phyloP scores from a whole-genome alignment of 2,113 vertebrate species.

The Syngnathus scovelli region DNA sequence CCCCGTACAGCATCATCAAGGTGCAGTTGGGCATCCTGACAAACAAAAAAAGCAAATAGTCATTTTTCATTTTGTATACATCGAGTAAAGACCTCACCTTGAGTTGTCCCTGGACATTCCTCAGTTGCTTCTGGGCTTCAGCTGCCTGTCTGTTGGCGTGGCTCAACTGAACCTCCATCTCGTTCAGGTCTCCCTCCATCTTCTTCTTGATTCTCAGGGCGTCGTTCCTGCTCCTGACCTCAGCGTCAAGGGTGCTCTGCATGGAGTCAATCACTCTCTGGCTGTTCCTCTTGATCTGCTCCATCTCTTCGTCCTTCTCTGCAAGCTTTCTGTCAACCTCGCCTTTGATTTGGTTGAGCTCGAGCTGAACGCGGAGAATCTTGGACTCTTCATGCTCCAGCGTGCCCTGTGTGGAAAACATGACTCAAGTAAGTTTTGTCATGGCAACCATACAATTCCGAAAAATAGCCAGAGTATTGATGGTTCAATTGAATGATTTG shows the following conservation, averaged over 20 bases:
- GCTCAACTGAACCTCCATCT: slow-evolving; percentile 72
- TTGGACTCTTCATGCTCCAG: slow-evolving; percentile 69
- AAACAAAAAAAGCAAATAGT: background rate
- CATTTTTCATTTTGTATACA: background rate
- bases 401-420: slow-evolving; percentile 42
- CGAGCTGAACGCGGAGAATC: slow-evolving; percentile 72
- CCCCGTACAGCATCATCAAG: slow-evolving; percentile 79
- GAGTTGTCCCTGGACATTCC: slow-evolving; percentile 64
- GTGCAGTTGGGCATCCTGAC: slow-evolving; percentile 81
- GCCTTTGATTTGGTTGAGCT: slow-evolving; percentile 80
- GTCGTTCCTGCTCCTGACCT: slow-evolving; percentile 73
- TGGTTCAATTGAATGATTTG: background rate
- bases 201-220: slow-evolving; percentile 71
- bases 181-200: slow-evolving; percentile 72
- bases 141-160: slow-evolving; percentile 72
- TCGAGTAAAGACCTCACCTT: slow-evolving; percentile 53
- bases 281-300: slow-evolving; percentile 80
- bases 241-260: slow-evolving; percentile 78
- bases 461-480: background rate
- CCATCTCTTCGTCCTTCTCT: slow-evolving; percentile 85
- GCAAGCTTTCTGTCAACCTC: slow-evolving; percentile 79
- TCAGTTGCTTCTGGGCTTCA: slow-evolving; percentile 75
- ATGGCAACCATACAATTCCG: background rate
- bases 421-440: background rate
- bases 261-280: slow-evolving; percentile 77